A percentile compares a stretch with the other conserved stretches of the same genome.
Conservation (phyloP, 2,888 invertebrate species). For the Epirrhoe alternata region DNA sequence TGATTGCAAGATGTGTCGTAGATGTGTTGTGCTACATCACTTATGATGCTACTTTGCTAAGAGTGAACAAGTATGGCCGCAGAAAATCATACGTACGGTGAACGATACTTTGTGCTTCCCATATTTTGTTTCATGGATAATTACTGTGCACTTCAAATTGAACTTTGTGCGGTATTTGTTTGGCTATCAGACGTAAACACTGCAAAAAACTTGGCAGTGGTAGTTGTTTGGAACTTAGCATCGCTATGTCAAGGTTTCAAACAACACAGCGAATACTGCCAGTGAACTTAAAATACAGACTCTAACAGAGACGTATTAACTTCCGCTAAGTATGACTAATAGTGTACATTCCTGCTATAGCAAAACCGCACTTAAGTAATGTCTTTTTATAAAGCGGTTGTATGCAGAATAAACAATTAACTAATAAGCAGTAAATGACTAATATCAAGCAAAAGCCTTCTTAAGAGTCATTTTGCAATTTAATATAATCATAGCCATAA, state of each 20-base stretch:
- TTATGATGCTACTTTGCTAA: slow-evolving; percentile 56
- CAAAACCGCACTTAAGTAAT: not conserved
- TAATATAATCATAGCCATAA: too few species aligned
- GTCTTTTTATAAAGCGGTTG: not conserved
- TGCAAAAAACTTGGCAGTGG: slow-evolving; percentile 13
- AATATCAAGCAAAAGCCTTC: not conserved
- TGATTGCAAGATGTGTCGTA: slow-evolving; percentile 62
- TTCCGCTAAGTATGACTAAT: slow-evolving; percentile 20
- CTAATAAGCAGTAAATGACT: not conserved
- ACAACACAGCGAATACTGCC: slow-evolving; percentile 7
- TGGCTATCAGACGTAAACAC: slow-evolving; percentile 3
- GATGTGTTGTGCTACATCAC: slow-evolving; percentile 63
- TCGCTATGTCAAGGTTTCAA: slow-evolving; percentile 13
- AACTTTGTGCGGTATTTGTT: slow-evolving; percentile 2
- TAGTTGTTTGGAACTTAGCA: slow-evolving; percentile 13
- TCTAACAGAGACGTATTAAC: slow-evolving; percentile 12
- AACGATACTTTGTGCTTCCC: slow-evolving; percentile 26
- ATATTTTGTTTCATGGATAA: slow-evolving; percentile 17
- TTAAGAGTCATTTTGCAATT: too few species aligned
- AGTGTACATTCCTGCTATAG: slow-evolving; percentile 2
- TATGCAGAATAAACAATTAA: not conserved
- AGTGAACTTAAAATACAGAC: slow-evolving; percentile 13
- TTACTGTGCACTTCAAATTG: slow-evolving; percentile 6
- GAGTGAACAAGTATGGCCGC: slow-evolving; percentile 47
- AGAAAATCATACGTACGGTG: slow-evolving; percentile 49